These are phyloP conservation scores for Drosophila peninsularis DNA, from an alignment of 2,888 invertebrate species.

Conservation along the genomic window DNA sequence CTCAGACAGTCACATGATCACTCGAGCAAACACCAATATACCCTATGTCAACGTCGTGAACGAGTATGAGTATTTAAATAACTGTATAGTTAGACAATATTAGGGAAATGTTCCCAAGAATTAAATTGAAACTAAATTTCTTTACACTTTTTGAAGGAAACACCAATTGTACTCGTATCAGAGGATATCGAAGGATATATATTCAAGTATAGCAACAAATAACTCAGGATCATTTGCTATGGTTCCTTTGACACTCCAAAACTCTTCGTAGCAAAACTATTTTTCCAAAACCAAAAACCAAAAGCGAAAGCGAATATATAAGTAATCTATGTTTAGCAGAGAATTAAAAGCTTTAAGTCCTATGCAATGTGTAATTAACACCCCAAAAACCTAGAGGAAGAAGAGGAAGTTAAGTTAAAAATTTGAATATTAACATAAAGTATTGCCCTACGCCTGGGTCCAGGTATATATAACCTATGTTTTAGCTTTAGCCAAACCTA, in stretches of 20 bases:
- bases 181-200: constrained; percentile 15
- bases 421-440: not conserved
- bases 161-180: constrained; percentile 55
- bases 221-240: constrained; percentile 54
- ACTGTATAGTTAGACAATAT: constrained; percentile 82
- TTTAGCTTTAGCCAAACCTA: constrained; percentile 44
- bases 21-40: not conserved
- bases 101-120: constrained; percentile 72
- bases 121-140: constrained; percentile 45
- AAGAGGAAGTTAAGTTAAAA: not conserved
- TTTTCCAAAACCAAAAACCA: constrained; percentile 8
- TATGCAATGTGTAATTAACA: constrained; percentile 36
- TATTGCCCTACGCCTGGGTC: constrained; percentile 21
- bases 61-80: constrained; percentile 38
- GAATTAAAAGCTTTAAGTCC: constrained; percentile 37
- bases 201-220: constrained; percentile 26
- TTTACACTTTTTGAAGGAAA: constrained; percentile 62
- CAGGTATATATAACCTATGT: constrained; percentile 19
- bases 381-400: not conserved
- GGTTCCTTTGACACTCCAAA: constrained; percentile 41
- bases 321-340: constrained; percentile 16
- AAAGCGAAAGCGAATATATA: not conserved
- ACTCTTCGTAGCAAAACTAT: constrained; percentile 21
- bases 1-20: not conserved
- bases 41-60: constrained; percentile 1